A percentile compares a stretch with the other conserved stretches of the same genome.
phyloP scores from a whole-genome alignment of 2,113 vertebrate genomes.

The Oxyruncus cristatus region DNA sequence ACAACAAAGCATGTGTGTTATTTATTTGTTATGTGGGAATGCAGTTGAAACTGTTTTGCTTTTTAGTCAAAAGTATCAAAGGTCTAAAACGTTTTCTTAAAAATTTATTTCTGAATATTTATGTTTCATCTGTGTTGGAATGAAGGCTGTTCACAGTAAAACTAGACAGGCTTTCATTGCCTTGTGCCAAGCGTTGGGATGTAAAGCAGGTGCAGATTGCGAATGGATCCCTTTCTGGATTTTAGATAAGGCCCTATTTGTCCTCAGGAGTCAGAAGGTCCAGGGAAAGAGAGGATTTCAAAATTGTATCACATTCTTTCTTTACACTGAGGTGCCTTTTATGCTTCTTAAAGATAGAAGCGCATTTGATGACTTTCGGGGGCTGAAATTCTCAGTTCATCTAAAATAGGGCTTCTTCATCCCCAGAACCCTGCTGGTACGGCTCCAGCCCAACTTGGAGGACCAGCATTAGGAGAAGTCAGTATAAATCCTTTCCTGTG shows the following conservation, averaged over 20 bases:
- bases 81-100: neutral
- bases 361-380: neutral
- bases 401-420: neutral
- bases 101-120: conserved; percentile 1
- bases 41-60: neutral
- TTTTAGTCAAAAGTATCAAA: neutral
- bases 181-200: conserved; percentile 4
- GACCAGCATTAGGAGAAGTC: neutral
- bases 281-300: conserved; percentile 4
- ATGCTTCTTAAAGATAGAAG: conserved; percentile 39
- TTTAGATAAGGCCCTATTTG: conserved; percentile 43
- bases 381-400: neutral
- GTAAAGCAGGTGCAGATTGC: conserved; percentile 52
- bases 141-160: neutral
- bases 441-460: neutral
- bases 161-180: conserved; percentile 30
- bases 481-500: neutral
- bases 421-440: neutral
- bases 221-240: neutral
- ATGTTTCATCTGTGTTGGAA: neutral
- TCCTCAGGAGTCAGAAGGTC: conserved; percentile 17
- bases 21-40: neutral
- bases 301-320: conserved; percentile 25
- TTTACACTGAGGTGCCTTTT: conserved; percentile 53
- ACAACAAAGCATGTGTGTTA: neutral